Evolutionary conservation across 1,140 invertebrate genomes (phyloP).

Genomic region (Drosophila carrolli): DNA sequence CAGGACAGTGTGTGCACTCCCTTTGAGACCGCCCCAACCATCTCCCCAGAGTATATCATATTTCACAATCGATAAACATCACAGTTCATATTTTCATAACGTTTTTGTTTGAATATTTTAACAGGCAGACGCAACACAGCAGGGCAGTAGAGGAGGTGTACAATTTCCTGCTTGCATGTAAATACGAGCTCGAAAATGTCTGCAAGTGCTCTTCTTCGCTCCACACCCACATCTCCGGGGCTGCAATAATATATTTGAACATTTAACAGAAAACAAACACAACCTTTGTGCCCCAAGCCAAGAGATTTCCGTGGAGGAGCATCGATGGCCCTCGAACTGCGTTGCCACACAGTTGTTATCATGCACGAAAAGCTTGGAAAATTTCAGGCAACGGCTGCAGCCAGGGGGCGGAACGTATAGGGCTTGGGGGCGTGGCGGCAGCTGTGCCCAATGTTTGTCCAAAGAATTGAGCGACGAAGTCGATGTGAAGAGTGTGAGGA

Average conservation of each 20-base stretch:
- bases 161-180: constrained; percentile 49
- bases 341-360: constrained; percentile 69
- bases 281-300: constrained; percentile 68
- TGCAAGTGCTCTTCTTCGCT: constrained; percentile 43
- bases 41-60: constrained; percentile 64
- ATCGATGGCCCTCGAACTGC: constrained; percentile 77
- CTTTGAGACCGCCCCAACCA: constrained; percentile 16
- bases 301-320: constrained; percentile 31
- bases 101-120: constrained; percentile 77
- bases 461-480: constrained; percentile 68
- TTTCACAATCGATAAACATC: constrained; percentile 84
- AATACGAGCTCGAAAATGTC: constrained; percentile 64
- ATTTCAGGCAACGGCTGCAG: constrained; percentile 47
- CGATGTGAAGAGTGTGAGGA: constrained; percentile 10
- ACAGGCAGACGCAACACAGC: constrained; percentile 61
- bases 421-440: constrained; percentile 37
- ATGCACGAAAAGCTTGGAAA: constrained; percentile 74
- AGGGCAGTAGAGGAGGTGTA: constrained; percentile 2
- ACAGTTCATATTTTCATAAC: constrained; percentile 83
- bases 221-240: constrained; percentile 34
- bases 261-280: constrained; percentile 84
- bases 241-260: constrained; percentile 83
- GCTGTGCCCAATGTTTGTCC: constrained; percentile 60
- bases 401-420: neutral
- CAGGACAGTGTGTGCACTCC: constrained; percentile 49